Evolutionary conservation across 2,797 vertebrate species (phyloP).

Genomic region (Thunnus albacares): DNA sequence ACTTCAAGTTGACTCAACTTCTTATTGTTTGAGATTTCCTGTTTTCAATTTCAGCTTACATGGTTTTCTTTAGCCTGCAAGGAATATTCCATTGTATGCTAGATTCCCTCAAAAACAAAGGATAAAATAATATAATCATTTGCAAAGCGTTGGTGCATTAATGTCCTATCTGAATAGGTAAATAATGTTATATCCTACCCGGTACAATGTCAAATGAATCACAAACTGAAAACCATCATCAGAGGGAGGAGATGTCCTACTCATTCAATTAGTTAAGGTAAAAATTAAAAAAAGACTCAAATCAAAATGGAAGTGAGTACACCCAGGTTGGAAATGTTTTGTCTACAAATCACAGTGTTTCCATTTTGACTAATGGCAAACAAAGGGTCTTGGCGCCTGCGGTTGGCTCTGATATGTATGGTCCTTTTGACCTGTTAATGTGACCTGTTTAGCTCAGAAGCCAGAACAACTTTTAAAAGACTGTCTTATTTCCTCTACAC

Average conservation of each 20-base stretch:
- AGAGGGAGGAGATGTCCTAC: neutral
- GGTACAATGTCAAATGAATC: conserved; percentile 11
- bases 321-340: conserved; percentile 44
- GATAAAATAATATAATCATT: neutral
- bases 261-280: neutral
- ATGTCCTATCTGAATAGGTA: neutral
- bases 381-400: conserved; percentile 35
- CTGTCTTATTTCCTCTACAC: conserved; percentile 53
- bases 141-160: neutral
- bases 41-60: conserved; percentile 78
- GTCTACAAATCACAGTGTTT: conserved; percentile 50
- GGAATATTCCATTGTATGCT: conserved; percentile 26
- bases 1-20: conserved; percentile 74
- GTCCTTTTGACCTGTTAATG: conserved; percentile 42
- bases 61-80: conserved; percentile 44
- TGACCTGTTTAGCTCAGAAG: conserved; percentile 45
- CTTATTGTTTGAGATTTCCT: conserved; percentile 87
- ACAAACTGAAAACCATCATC: neutral
- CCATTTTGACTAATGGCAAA: conserved; percentile 53
- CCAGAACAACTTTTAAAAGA: conserved; percentile 55
- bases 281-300: neutral
- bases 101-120: conserved; percentile 6
- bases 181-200: conserved; percentile 7
- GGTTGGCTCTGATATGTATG: conserved; percentile 35
- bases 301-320: conserved; percentile 6